A percentile compares a stretch with the other conserved stretches of the same genome.
Evolutionary conservation across 1,140 invertebrate genomes (phyloP).

Genomic region (Temnothorax curvispinosus): DNA sequence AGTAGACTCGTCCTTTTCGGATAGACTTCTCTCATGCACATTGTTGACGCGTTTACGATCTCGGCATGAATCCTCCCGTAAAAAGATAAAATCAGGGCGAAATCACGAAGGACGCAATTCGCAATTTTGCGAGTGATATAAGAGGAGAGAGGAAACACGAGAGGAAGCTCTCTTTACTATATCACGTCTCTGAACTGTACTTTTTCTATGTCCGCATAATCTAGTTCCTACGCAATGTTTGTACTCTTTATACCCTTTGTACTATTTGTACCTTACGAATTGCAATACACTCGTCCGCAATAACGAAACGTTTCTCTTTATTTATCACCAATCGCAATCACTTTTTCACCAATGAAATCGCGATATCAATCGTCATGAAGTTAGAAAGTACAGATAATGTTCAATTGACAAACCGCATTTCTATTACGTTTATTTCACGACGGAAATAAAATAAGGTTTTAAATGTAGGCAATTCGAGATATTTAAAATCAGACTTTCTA

Average conservation of each 20-base stretch:
- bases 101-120: slow-evolving; percentile 66
- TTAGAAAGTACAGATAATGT: slow-evolving; percentile 11
- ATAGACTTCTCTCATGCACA: background rate
- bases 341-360: background rate
- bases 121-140: slow-evolving; percentile 50
- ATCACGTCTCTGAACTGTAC: slow-evolving; percentile 82
- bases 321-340: background rate
- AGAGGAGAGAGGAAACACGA: slow-evolving; percentile 9
- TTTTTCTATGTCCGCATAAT: slow-evolving; percentile 85
- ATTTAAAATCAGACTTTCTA: slow-evolving; percentile 19
- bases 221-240: slow-evolving; percentile 86
- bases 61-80: slow-evolving; percentile 63
- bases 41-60: slow-evolving; percentile 43
- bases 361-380: background rate
- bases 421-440: background rate
- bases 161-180: slow-evolving; percentile 60
- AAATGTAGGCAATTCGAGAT: background rate
- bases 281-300: slow-evolving; percentile 85
- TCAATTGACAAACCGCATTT: background rate
- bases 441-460: background rate
- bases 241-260: slow-evolving; percentile 86
- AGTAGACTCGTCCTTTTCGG: background rate
- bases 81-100: slow-evolving; percentile 59
- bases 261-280: slow-evolving; percentile 86
- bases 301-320: slow-evolving; percentile 68